These are phyloP conservation scores for Ifrita kowaldi DNA, from an alignment of 2,113 vertebrate genomes.

Conservation along the genomic window DNA sequence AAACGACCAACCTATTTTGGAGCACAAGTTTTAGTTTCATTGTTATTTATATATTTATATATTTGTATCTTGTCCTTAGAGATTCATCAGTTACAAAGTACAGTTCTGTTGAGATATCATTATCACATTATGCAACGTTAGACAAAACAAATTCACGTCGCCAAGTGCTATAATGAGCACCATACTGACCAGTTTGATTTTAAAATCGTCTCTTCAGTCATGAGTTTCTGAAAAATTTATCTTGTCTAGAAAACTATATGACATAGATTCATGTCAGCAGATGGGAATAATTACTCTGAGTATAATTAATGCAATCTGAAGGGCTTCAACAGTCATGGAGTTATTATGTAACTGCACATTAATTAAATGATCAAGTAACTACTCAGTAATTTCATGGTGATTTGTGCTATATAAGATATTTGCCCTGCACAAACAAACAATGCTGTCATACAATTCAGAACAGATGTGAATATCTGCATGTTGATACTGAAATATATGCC, in stretches of 20 bases:
- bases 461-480: conserved; percentile 7
- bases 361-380: conserved; percentile 65
- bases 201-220: background rate
- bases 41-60: background rate
- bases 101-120: background rate
- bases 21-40: background rate
- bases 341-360: conserved; percentile 62
- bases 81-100: background rate
- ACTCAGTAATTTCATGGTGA: conserved; percentile 68
- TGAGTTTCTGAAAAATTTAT: conserved; percentile 18
- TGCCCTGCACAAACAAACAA: conserved; percentile 59
- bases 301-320: conserved; percentile 68
- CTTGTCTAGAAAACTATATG: conserved; percentile 48
- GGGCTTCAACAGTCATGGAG: conserved; percentile 53
- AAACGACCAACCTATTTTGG: background rate
- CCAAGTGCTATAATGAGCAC: conserved; percentile 26
- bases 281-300: conserved; percentile 58
- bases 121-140: background rate
- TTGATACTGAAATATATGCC: background rate
- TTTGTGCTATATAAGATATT: conserved; percentile 59
- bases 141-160: background rate
- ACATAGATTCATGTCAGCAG: conserved; percentile 27
- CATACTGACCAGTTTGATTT: background rate
- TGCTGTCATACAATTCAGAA: conserved; percentile 34
- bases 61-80: background rate